phyloP scores from a whole-genome alignment of 2,888 invertebrate genomes.

The Aromia moschata region DNA sequence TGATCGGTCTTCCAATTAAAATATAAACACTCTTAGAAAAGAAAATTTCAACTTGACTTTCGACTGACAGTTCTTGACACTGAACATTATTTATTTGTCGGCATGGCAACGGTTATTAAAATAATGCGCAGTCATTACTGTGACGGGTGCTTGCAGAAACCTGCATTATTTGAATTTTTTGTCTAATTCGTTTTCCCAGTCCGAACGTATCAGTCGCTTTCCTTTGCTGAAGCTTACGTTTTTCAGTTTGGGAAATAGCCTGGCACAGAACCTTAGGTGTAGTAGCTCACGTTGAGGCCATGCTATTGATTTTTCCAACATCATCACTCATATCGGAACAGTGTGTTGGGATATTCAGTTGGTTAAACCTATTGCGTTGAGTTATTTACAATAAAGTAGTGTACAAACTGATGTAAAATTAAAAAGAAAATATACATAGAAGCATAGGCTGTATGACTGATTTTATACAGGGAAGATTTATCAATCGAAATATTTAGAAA shows the following conservation, averaged over 20 bases:
- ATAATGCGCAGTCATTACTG: no score
- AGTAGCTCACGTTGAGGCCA: slow-evolving; percentile 29
- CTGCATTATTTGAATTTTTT: no score
- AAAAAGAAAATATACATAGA: no score
- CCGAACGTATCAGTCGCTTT: no score
- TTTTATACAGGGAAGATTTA: no score
- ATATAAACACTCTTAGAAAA: background rate
- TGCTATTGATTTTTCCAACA: slow-evolving; percentile 42
- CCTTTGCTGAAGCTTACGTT: no score
- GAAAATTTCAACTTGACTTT: slow-evolving; percentile 14
- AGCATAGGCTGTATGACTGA: no score
- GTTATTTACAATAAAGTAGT: slow-evolving; percentile 4
- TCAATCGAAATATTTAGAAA: no score
- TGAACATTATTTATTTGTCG: slow-evolving; percentile 13
- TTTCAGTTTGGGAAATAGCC: background rate
- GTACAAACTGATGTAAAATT: slow-evolving; percentile 10
- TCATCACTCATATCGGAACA: slow-evolving; percentile 1
- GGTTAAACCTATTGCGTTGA: slow-evolving; percentile 5
- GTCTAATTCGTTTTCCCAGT: no score
- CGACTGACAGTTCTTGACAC: slow-evolving; percentile 14
- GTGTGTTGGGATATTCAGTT: slow-evolving; percentile 13
- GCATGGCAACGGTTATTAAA: slow-evolving; percentile 15
- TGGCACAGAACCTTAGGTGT: slow-evolving; percentile 13
- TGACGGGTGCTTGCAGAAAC: no score
- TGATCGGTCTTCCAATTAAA: slow-evolving; percentile 5